These are phyloP conservation scores for Ornithoptera alexandrae DNA, from an alignment of 2,888 invertebrate species.

Conservation along the genomic window DNA sequence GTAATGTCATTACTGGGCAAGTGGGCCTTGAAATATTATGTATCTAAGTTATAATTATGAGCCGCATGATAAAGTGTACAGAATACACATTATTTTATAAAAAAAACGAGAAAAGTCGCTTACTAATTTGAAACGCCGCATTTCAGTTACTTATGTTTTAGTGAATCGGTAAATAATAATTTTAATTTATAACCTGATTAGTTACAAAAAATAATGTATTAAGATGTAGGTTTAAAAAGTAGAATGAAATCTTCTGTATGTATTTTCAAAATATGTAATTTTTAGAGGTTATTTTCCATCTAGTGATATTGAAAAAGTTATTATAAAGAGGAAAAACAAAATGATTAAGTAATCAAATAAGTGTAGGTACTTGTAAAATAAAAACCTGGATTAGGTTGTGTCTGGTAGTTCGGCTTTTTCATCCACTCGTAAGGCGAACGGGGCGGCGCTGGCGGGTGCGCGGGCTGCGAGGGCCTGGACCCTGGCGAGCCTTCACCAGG, in stretches of 20 bases:
- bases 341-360: conserved; percentile 18
- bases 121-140: too few species aligned
- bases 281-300: not conserved
- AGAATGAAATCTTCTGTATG: not conserved
- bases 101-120: too few species aligned
- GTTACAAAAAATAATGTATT: not conserved
- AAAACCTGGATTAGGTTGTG: conserved; percentile 90
- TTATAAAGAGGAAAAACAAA: not conserved
- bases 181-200: not conserved
- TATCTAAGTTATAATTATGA: too few species aligned
- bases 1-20: too few species aligned
- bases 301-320: not conserved
- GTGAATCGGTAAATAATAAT: too few species aligned
- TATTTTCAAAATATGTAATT: not conserved
- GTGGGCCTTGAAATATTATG: too few species aligned
- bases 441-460: conserved; percentile 83
- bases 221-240: conserved; percentile 4
- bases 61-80: too few species aligned
- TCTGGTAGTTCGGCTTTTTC: conserved; percentile 92
- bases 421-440: conserved; percentile 95
- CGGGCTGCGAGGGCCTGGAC: conserved; percentile 76
- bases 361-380: conserved; percentile 46
- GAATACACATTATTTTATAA: too few species aligned
- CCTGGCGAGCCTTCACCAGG: conserved; percentile 77
- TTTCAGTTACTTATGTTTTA: too few species aligned